phyloP scores from a whole-genome alignment of 2,888 invertebrate species.

The Portevinia maculata region DNA sequence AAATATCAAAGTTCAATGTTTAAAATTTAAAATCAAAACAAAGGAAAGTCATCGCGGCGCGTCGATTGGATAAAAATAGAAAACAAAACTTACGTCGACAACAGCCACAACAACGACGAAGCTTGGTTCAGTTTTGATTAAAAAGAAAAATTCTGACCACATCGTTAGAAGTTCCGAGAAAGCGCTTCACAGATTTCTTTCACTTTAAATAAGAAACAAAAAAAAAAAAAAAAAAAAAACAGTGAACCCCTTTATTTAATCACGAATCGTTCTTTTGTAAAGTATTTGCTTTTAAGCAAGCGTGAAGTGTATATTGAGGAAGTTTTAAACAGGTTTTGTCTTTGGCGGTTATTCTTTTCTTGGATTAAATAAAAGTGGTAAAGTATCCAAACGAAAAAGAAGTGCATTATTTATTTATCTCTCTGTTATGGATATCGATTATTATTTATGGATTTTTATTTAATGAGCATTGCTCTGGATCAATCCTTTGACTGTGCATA shows the following conservation, averaged over 20 bases:
- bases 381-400: neutral
- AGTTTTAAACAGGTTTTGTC: slow-evolving; percentile 42
- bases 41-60: slow-evolving; percentile 19
- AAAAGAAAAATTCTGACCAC: slow-evolving; percentile 3
- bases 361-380: slow-evolving; percentile 5
- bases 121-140: slow-evolving; percentile 37
- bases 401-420: slow-evolving; percentile 1
- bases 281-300: slow-evolving; percentile 35
- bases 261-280: slow-evolving; percentile 37
- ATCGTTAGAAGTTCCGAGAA: slow-evolving; percentile 42
- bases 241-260: slow-evolving; percentile 44
- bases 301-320: slow-evolving; percentile 46
- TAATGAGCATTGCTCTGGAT: too few species aligned
- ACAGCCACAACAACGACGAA: neutral
- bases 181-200: slow-evolving; percentile 48
- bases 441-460: too few species aligned
- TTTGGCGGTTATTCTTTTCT: slow-evolving; percentile 10
- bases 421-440: neutral
- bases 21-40: neutral
- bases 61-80: neutral
- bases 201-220: slow-evolving; percentile 8
- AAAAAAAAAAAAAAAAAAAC: neutral
- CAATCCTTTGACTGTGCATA: too few species aligned
- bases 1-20: slow-evolving; percentile 62
- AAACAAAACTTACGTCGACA: neutral